Base-by-base conservation (phyloP, 2,888 invertebrate genomes). In the Emmelina monodactyla region DNA sequence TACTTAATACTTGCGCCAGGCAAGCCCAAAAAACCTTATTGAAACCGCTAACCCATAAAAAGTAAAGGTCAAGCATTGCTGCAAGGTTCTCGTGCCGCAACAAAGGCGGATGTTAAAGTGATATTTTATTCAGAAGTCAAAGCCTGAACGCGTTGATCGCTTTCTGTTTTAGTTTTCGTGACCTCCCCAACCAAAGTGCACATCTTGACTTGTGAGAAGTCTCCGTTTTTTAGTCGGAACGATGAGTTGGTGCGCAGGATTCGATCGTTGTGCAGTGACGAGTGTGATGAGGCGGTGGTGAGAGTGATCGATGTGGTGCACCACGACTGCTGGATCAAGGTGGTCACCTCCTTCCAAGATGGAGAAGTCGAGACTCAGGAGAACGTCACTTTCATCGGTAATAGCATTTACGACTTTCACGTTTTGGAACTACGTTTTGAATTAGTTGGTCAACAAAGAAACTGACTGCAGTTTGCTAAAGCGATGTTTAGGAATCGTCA, bases 171-270 rank as follows among this genome's bases (percentile, higher is more conserved):
- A 67, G 85, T 85, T 40, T 82, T 67, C 47, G 72, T 85, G 49
- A 73, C 84, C 12, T 85, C 84, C 14, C 70, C 83, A 29, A 81
- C 84, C 36, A 78, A 60, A 47, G 76, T 85, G 35, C 83, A 83
- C 55, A 62, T 85, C 47, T 61, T 61, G 29, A 80, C 81, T 34
- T 70, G 63, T 41, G 57, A 53, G 35, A 71, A 75, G 51, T 68
- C 64, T 25, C 53, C 68, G 29, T 63, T 70, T 65, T 81, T 76
- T 55, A 76, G 80, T 51, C 58, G 58, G 38, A 81, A 81, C 44
- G 81, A 81, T 46, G 76, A 70, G 30, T 58, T 53, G 15, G 35
- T 39, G 15, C n/a, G n/a, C n/a, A n/a, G n/a, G n/a, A n/a, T n/a
- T n/a, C n/a, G n/a, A n/a, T n/a, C n/a, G n/a, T n/a, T n/a, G n/a